Evolutionary conservation across 2,797 vertebrate species (phyloP).

Genomic region (Etheostoma perlongum): DNA sequence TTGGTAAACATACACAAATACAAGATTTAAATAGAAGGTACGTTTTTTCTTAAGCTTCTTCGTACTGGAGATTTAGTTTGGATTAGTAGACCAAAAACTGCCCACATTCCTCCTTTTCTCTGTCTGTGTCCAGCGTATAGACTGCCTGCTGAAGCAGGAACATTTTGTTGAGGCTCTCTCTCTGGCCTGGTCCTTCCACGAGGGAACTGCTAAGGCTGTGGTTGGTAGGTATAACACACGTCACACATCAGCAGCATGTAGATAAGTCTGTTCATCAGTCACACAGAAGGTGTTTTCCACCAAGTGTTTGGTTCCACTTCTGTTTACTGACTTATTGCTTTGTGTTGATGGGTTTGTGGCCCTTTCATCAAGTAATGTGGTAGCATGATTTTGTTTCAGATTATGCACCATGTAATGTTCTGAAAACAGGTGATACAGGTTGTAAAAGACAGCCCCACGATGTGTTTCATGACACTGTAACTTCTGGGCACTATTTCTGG

Average conservation of each 20-base stretch:
- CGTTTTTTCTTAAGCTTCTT: neutral
- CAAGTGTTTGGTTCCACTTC: neutral
- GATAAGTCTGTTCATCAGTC: neutral
- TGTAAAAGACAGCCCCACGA: too few relatives aligned
- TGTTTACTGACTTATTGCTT: neutral
- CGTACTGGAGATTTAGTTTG: neutral
- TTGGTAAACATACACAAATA: neutral
- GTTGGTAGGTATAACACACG: conserved; percentile 86
- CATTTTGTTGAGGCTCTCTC: conserved; percentile 92
- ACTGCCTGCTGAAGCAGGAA: conserved; percentile 94
- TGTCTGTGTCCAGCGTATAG: conserved; percentile 86
- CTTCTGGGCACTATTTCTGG: too few relatives aligned
- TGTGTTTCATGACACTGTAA: too few relatives aligned
- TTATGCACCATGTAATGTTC: too few relatives aligned
- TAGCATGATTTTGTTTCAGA: too few relatives aligned
- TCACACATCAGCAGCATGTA: neutral
- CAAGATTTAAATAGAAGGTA: neutral
- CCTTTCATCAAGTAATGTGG: neutral
- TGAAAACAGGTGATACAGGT: too few relatives aligned
- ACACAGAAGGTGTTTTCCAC: neutral
- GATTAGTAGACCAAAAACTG: neutral
- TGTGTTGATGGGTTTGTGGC: neutral
- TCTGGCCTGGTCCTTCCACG: conserved; percentile 96
- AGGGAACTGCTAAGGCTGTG: conserved; percentile 96
- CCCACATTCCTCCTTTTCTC: neutral